Evolutionary conservation across 2,888 invertebrate genomes (phyloP).

Genomic region (Sinotaia quadrata): DNA sequence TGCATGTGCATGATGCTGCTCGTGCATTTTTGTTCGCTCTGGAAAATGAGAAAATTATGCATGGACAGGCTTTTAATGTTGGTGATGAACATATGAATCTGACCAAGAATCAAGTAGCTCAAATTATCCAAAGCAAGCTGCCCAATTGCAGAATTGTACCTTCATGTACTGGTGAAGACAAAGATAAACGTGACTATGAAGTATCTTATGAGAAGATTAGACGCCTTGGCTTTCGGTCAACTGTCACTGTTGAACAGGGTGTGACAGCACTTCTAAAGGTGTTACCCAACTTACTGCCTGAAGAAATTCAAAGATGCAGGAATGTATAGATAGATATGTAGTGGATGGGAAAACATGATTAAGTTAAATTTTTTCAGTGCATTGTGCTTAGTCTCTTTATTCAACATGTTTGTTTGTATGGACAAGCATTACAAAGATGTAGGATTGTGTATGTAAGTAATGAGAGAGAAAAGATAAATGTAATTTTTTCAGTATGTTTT

Average conservation of each 20-base stretch:
- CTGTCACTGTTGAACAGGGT: conserved; percentile 66
- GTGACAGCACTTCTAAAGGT: conserved; percentile 64
- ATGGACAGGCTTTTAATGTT: conserved; percentile 68
- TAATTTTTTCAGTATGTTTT: too few species aligned
- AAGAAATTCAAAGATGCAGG: conserved; percentile 49
- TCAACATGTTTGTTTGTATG: too few species aligned
- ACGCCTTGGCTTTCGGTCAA: conserved; percentile 65
- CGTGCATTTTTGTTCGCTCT: conserved; percentile 69
- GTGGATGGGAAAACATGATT: not conserved
- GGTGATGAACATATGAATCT: conserved; percentile 71
- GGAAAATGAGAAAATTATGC: conserved; percentile 64
- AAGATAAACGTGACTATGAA: conserved; percentile 71
- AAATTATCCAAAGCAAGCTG: conserved; percentile 60
- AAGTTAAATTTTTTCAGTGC: not conserved
- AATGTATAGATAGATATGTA: conserved; percentile 46
- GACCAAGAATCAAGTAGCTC: conserved; percentile 67
- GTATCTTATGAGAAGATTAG: conserved; percentile 69
- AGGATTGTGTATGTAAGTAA: too few species aligned
- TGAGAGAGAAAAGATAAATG: too few species aligned
- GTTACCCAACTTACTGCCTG: conserved; percentile 55
- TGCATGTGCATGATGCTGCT: conserved; percentile 70
- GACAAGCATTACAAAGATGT: too few species aligned
- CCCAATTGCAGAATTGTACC: conserved; percentile 60
- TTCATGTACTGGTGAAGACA: conserved; percentile 65
- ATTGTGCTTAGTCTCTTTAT: too few species aligned